phyloP scores from a whole-genome alignment of 1,140 invertebrate genomes.

The Heliconius eleuchia region DNA sequence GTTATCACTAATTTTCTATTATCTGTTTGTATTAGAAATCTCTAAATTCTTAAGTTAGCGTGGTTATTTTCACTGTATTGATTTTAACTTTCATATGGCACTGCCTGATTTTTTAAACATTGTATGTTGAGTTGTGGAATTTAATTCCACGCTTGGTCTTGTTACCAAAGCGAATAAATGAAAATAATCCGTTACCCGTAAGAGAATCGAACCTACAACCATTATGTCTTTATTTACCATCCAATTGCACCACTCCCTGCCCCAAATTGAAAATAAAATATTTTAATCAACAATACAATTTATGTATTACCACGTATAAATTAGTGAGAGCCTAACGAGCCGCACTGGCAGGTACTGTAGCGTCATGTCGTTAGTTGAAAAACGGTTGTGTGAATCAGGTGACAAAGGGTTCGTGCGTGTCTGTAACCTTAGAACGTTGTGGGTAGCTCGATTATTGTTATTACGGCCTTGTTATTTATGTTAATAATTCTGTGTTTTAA shows the following conservation, averaged over 20 bases:
- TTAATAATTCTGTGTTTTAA: neutral
- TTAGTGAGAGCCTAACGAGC: conserved; percentile 34
- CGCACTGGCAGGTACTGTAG: neutral
- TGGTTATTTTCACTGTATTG: no score
- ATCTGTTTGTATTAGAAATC: no score
- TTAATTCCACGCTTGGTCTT: no score
- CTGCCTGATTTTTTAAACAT: no score
- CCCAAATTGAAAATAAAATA: conserved; percentile 7
- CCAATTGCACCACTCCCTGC: neutral
- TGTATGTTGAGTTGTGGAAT: no score
- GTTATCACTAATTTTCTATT: neutral
- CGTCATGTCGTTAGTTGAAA: conserved; percentile 37
- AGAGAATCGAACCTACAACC: neutral
- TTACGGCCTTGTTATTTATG: conserved; percentile 38
- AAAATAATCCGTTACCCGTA: neutral
- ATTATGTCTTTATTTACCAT: neutral
- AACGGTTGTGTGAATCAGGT: conserved; percentile 45
- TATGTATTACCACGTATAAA: conserved; percentile 4
- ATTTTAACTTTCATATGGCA: no score
- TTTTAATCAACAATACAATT: conserved; percentile 35
- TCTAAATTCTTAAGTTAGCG: no score
- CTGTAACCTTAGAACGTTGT: conserved; percentile 45
- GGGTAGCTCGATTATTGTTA: conserved; percentile 41
- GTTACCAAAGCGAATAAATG: no score
- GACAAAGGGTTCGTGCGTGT: conserved; percentile 46